Percentiles rank a stretch among this genome's conserved stretches.
These are phyloP conservation scores for Erpetoichthys calabaricus DNA, from an alignment of 2,797 vertebrate species.

Conservation along the genomic window DNA sequence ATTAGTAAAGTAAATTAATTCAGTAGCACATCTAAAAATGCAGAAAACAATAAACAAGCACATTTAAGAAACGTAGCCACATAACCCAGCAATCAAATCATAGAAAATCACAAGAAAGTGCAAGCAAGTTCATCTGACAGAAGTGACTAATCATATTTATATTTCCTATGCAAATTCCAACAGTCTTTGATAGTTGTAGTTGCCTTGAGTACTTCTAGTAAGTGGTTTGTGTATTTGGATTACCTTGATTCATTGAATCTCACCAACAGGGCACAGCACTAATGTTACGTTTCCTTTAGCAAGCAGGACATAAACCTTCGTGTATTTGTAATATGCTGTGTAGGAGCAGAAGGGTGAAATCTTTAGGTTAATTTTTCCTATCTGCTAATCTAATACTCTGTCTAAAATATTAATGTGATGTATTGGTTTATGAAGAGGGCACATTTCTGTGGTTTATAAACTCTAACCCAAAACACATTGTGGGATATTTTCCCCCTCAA, in stretches of 20 bases:
- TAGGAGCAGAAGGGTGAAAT: conserved; percentile 42
- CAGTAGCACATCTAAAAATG: too few relatives aligned
- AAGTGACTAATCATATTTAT: too few relatives aligned
- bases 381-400: conserved; percentile 37
- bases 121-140: too few relatives aligned
- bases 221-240: not conserved
- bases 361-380: conserved; percentile 43
- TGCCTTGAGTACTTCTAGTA: conserved; percentile 1
- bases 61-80: too few relatives aligned
- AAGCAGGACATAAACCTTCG: not conserved
- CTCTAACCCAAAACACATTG: too few relatives aligned
- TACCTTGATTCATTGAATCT: not conserved
- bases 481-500: too few relatives aligned
- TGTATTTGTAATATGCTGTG: conserved; percentile 11
- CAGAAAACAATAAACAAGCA: too few relatives aligned
- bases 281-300: not conserved
- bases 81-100: too few relatives aligned
- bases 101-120: too few relatives aligned
- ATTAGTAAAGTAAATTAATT: too few relatives aligned
- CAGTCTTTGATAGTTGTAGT: not conserved
- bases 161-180: too few relatives aligned
- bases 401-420: conserved; percentile 44
- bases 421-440: conserved; percentile 35
- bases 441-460: conserved; percentile 41
- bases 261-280: not conserved